Evolutionary conservation across 2,797 vertebrate genomes (phyloP).

Genomic region (Cyclura pinguis): DNA sequence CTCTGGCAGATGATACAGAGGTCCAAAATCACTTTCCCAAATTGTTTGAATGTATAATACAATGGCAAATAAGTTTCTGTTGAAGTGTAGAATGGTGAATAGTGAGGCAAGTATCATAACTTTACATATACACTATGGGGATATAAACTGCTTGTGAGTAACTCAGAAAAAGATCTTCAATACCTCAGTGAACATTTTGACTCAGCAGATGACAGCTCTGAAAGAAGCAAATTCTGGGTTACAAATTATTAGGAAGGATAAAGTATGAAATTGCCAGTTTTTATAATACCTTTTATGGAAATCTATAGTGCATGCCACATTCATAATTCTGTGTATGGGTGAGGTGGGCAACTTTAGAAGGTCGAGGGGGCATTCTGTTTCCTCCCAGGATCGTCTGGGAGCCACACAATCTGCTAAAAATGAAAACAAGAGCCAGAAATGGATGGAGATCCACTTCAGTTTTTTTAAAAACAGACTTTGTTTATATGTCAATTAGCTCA

Average conservation of each 20-base stretch:
- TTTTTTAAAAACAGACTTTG: no score
- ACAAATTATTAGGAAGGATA: neutral
- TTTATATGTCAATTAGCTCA: no score
- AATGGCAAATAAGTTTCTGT: neutral
- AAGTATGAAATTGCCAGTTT: neutral
- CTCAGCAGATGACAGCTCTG: neutral
- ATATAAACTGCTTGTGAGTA: neutral
- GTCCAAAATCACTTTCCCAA: no score
- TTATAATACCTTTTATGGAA: neutral
- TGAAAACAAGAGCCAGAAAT: no score
- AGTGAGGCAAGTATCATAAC: neutral
- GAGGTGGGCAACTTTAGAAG: neutral
- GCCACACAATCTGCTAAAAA: neutral
- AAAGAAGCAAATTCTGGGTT: neutral
- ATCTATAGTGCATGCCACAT: neutral
- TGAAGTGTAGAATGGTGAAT: neutral
- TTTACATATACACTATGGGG: neutral
- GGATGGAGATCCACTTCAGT: no score
- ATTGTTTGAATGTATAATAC: neutral
- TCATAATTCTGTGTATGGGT: neutral
- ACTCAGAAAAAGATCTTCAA: neutral
- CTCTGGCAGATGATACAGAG: neutral
- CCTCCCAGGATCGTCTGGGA: neutral
- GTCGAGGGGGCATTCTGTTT: no score
- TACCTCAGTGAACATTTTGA: neutral